Evolutionary conservation across 1,140 invertebrate species (phyloP).

Genomic region (Stegodyphus mimosarum): DNA sequence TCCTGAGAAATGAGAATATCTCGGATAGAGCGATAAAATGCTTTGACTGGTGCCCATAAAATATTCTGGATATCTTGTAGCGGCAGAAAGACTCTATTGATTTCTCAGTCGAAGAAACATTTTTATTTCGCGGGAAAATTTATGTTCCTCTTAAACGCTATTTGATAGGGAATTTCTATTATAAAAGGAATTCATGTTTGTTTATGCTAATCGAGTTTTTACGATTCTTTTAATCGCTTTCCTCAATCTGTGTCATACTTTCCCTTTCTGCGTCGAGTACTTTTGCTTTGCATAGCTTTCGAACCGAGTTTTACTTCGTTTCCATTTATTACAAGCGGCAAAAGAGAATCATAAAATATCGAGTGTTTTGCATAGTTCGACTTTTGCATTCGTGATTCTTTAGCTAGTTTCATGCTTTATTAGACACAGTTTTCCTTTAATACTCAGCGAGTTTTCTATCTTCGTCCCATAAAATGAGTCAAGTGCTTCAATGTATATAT

Average conservation of each 20-base stretch:
- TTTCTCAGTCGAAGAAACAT: slow-evolving; percentile 49
- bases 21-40: slow-evolving; percentile 22
- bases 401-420: too few species aligned
- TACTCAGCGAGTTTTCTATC: too few species aligned
- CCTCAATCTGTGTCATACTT: neutral
- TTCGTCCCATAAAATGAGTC: too few species aligned
- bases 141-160: slow-evolving; percentile 48
- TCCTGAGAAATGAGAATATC: slow-evolving; percentile 11
- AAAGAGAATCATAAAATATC: neutral
- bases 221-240: slow-evolving; percentile 47
- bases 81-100: slow-evolving; percentile 29
- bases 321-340: neutral
- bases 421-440: too few species aligned
- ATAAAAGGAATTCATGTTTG: slow-evolving; percentile 43
- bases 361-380: neutral
- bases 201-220: slow-evolving; percentile 59
- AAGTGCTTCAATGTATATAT: too few species aligned
- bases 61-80: neutral
- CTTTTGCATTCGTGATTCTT: neutral
- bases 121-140: slow-evolving; percentile 43
- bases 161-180: slow-evolving; percentile 57
- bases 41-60: slow-evolving; percentile 14
- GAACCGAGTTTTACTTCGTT: neutral
- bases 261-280: neutral
- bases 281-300: neutral